phyloP scores from a whole-genome alignment of 1,140 invertebrate species.

The Sinella curviseta region DNA sequence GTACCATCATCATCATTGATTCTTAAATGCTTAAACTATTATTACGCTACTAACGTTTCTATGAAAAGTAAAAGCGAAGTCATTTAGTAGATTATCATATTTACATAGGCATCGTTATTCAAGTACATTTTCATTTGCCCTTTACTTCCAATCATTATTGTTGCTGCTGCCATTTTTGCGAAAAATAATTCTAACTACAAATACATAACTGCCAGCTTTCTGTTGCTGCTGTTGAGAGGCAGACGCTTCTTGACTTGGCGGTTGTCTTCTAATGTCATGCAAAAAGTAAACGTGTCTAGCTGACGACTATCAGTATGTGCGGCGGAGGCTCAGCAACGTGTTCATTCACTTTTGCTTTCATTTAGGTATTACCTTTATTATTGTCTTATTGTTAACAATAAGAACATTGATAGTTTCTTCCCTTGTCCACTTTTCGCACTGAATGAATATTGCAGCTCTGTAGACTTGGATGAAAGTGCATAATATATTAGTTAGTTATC shows the following conservation, averaged over 20 bases:
- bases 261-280: conserved; percentile 1
- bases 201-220: background rate
- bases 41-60: background rate
- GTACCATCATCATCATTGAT: too few relatives aligned
- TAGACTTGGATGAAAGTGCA: too few relatives aligned
- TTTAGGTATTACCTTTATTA: conserved; percentile 1
- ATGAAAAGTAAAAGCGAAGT: conserved; percentile 13
- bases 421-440: too few relatives aligned
- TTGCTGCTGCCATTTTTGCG: too few relatives aligned
- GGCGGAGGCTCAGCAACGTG: background rate
- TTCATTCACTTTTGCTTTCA: conserved; percentile 14
- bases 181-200: too few relatives aligned
- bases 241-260: too few relatives aligned
- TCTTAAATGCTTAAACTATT: too few relatives aligned
- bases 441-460: too few relatives aligned
- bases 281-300: background rate
- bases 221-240: background rate
- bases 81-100: background rate
- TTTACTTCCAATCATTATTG: too few relatives aligned
- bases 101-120: background rate
- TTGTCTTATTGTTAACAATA: too few relatives aligned
- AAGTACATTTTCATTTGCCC: background rate
- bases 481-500: too few relatives aligned
- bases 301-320: too few relatives aligned
- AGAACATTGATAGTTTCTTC: conserved; percentile 1